Evolutionary conservation across 2,113 vertebrate genomes (phyloP).

Genomic region (Hippolais icterina): DNA sequence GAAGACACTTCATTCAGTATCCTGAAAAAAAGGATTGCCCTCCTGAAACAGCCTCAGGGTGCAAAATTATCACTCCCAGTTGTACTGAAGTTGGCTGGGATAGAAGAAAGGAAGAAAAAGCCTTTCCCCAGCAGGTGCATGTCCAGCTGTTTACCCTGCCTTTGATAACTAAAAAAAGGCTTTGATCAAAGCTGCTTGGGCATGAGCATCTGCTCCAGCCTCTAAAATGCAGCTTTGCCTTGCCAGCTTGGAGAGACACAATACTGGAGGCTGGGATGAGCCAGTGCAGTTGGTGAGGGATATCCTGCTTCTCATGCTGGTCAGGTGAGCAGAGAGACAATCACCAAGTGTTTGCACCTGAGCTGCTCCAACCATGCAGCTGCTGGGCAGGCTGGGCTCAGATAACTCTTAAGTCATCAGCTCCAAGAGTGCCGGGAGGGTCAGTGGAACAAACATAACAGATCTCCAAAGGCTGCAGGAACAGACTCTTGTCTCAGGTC

Average conservation of each 20-base stretch:
- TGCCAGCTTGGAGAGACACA: neutral
- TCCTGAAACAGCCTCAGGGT: neutral
- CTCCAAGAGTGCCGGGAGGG: neutral
- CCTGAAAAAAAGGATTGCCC: neutral
- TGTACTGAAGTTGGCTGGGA: neutral
- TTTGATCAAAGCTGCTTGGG: neutral
- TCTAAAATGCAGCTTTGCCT: neutral
- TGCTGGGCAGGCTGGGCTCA: neutral
- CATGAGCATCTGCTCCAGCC: neutral
- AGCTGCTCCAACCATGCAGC: rapidly evolving
- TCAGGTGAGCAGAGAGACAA: neutral
- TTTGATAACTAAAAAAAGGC: neutral
- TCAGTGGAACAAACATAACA: no score
- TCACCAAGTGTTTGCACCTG: neutral
- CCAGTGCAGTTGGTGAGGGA: neutral
- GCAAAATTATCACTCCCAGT: neutral
- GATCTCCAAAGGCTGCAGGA: rapidly evolving
- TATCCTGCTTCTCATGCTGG: neutral
- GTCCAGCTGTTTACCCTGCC: neutral
- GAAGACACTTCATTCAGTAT: neutral
- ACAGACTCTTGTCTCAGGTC: rapidly evolving
- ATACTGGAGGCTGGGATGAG: neutral
- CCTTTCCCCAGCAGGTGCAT: neutral
- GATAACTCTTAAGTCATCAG: neutral
- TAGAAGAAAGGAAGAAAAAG: neutral